phyloP scores from a whole-genome alignment of 2,113 vertebrate species.

The Sorex fumeus region DNA sequence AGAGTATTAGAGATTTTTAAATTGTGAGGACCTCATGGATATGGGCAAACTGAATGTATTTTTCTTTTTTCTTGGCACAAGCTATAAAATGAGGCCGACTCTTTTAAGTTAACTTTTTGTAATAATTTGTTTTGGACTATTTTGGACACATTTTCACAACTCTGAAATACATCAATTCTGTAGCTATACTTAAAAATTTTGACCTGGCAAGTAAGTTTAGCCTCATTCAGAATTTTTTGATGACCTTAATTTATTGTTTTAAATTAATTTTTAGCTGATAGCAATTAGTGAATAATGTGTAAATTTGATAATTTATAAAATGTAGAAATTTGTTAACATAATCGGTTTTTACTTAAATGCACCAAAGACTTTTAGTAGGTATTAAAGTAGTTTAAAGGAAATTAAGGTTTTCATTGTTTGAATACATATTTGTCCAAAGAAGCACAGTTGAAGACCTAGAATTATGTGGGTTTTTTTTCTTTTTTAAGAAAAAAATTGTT shows the following conservation, averaged over 20 bases:
- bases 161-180: conserved; percentile 71
- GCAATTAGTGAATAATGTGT: conserved; percentile 81
- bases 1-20: conserved; percentile 28
- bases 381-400: conserved; percentile 85
- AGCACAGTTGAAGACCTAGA: conserved; percentile 89
- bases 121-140: conserved; percentile 57
- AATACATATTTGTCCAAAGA: conserved; percentile 90
- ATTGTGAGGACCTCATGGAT: conserved; percentile 68
- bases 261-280: conserved; percentile 81
- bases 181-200: conserved; percentile 70
- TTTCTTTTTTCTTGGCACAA: conserved; percentile 68
- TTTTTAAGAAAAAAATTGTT: conserved; percentile 60
- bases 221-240: conserved; percentile 75
- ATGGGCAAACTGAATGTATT: conserved; percentile 81
- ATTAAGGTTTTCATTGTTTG: conserved; percentile 85
- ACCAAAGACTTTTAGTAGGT: conserved; percentile 90
- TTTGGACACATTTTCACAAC: conserved; percentile 49
- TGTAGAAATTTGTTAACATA: conserved; percentile 82
- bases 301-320: conserved; percentile 85
- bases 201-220: conserved; percentile 71
- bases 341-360: conserved; percentile 86
- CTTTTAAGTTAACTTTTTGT: conserved; percentile 61
- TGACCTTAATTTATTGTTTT: conserved; percentile 82
- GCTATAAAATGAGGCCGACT: conserved; percentile 63
- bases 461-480: conserved; percentile 68